Evolutionary conservation across 2,797 vertebrate genomes (phyloP), one percentile per base, ranked within the genome.

Genomic region (Lacerta bilineata): DNA sequence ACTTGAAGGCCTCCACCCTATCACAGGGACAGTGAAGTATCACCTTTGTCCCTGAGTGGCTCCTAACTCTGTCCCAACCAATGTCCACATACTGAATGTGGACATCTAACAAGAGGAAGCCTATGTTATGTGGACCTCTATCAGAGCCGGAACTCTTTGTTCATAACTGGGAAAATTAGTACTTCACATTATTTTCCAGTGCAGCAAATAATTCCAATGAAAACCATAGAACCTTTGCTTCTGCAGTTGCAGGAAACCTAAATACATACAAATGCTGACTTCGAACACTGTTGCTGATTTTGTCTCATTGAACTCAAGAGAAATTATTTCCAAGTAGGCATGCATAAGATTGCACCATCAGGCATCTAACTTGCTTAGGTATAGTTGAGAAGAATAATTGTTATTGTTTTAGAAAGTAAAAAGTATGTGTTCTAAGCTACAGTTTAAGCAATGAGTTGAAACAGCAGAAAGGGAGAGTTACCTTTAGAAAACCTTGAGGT

Each of bases 401-500:
- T 66, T 80, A 7, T 13, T 2, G 33, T 81, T 72, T 68, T 77
- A 80, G 84, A 80, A 64, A 36, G 64, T 8, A 87, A 90, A 88
- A 80, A 29, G 13, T 1, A 61, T 39, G 59, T 55, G 46, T 78
- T 72, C 91, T 85, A 88, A 74, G 29, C 71, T 84, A 15, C 79
- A 83, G 33, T 76, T 89, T 75, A 89, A 90, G 59, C 87, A 92
- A 83, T 89, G 94, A 91, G 85, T 87, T 90, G 85, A 66, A 94
- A 95, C 88, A 85, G 55, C 25, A 90, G 91, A 94, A 93, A 93
- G 87, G 9, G 29, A 80, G 83, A 86, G 93, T 94, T 94, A 92
- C 88, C 88, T 95, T 91, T 93, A 91, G 91, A 96, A 97, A 97
- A 93, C 95, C 95, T 94, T 36, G 92, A 95, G 94, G 95, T 95